phyloP scores from a whole-genome alignment of 2,888 invertebrate species.

The Notodonta ziczac region DNA sequence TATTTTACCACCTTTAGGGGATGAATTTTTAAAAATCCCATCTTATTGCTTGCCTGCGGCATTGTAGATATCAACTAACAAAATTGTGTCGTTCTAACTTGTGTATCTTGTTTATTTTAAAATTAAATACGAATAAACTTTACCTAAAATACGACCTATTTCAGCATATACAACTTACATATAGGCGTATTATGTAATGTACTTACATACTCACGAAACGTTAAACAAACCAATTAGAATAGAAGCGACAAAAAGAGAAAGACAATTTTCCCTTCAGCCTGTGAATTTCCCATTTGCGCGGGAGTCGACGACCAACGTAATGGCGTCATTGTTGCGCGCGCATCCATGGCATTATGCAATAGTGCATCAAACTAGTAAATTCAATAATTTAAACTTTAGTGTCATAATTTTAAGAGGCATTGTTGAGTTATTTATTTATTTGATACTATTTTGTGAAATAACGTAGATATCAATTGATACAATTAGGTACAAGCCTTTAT shows the following conservation, averaged over 20 bases:
- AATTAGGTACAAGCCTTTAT: neutral
- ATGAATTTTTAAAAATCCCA: too few species aligned
- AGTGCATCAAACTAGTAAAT: neutral
- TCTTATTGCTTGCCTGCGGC: too few species aligned
- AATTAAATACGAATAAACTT: too few species aligned
- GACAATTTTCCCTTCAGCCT: conserved; percentile 36
- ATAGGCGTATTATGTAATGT: neutral
- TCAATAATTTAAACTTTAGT: neutral
- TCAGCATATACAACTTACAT: neutral
- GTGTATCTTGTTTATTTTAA: too few species aligned
- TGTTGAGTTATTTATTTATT: too few species aligned
- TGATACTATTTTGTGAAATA: neutral
- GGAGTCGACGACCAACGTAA: conserved; percentile 25
- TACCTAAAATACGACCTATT: too few species aligned
- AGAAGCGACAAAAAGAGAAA: conserved; percentile 39
- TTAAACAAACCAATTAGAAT: conserved; percentile 32
- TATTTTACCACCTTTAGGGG: too few species aligned
- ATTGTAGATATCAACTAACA: too few species aligned
- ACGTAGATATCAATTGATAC: neutral
- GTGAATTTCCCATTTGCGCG: conserved; percentile 42
- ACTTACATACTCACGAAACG: conserved; percentile 9
- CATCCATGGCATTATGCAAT: neutral
- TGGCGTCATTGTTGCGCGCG: conserved; percentile 22
- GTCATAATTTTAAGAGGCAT: too few species aligned
- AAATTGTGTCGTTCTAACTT: too few species aligned